Evolutionary conservation across 2,113 vertebrate species (phyloP).

Genomic region (Ranitomeya variabilis): DNA sequence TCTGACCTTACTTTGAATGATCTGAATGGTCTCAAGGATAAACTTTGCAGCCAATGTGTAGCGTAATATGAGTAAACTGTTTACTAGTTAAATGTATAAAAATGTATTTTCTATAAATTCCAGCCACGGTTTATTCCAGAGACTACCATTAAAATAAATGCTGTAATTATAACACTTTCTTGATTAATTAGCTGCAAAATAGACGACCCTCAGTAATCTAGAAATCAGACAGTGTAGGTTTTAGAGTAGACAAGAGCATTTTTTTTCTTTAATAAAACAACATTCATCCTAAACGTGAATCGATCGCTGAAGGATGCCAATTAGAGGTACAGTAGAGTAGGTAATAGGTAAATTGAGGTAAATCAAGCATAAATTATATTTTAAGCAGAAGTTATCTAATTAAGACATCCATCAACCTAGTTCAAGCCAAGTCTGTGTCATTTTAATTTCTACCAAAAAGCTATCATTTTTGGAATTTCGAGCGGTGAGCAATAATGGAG

Average conservation of each 20-base stretch:
- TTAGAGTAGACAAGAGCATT: not conserved
- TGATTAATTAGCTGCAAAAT: constrained; percentile 1
- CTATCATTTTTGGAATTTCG: not conserved
- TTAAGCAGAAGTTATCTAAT: constrained; percentile 1
- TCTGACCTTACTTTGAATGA: too few relatives aligned
- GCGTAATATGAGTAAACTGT: not conserved
- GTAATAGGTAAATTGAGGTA: constrained; percentile 8
- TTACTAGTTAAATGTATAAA: not conserved
- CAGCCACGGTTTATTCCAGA: not conserved
- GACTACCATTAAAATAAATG: not conserved
- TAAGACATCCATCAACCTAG: not conserved
- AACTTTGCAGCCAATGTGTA: too few relatives aligned
- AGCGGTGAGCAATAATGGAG: not conserved
- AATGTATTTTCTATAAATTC: not conserved
- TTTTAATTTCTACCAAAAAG: not conserved
- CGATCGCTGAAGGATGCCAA: not conserved
- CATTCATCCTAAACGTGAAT: not conserved
- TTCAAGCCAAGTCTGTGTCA: not conserved
- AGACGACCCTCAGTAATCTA: not conserved
- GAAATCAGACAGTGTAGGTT: not conserved
- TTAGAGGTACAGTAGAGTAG: not conserved
- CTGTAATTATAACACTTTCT: not conserved
- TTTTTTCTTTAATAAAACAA: not conserved
- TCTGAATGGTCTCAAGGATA: too few relatives aligned
- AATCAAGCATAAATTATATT: constrained; percentile 3